Percentiles rank a stretch among this genome's conserved stretches.
Evolutionary conservation across 2,113 vertebrate species (phyloP).

Genomic region (Caloenas nicobarica): DNA sequence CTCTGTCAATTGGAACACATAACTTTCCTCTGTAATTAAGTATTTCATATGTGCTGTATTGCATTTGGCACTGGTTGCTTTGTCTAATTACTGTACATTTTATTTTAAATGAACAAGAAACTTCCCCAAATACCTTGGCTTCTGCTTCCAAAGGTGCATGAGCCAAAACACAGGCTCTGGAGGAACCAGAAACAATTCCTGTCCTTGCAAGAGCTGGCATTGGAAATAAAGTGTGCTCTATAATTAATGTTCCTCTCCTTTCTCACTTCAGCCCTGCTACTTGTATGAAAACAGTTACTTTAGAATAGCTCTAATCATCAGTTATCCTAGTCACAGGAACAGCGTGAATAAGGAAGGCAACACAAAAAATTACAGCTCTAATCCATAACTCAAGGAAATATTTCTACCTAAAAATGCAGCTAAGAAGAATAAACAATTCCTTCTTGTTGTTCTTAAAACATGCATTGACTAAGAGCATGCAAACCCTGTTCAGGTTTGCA

Average conservation of each 20-base stretch:
- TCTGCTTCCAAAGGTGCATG: background rate
- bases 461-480: background rate
- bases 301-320: conserved; percentile 26
- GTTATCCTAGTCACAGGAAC: conserved; percentile 16
- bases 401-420: background rate
- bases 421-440: background rate
- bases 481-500: background rate
- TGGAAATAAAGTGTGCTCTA: background rate
- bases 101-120: conserved; percentile 45
- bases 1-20: conserved; percentile 68
- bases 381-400: conserved; percentile 19
- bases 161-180: conserved; percentile 15
- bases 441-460: background rate
- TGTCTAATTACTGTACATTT: background rate
- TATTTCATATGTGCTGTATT: conserved; percentile 23
- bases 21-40: conserved; percentile 73
- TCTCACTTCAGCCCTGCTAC: background rate
- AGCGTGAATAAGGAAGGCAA: conserved; percentile 17
- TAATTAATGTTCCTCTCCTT: conserved; percentile 31
- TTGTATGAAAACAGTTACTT: conserved; percentile 43
- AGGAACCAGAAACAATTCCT: background rate
- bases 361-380: conserved; percentile 26
- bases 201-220: background rate
- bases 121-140: background rate
- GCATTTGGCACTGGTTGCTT: background rate